A percentile compares a stretch with the other conserved stretches of the same genome.
These are phyloP conservation scores for Puma concolor DNA, from an alignment of 2,113 vertebrate species.

Conservation along the genomic window DNA sequence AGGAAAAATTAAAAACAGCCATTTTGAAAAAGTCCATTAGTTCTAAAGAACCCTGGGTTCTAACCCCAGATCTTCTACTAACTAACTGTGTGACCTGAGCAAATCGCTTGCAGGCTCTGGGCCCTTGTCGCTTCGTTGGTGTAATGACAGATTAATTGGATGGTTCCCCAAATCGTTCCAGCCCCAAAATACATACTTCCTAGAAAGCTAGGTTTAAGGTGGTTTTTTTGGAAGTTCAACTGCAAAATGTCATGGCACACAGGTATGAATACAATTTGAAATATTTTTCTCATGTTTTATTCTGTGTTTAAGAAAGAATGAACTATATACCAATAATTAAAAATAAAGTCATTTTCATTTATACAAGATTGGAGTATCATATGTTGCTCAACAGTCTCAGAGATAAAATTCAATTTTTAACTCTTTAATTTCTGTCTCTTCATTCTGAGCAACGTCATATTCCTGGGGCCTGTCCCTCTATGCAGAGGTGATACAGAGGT, in stretches of 20 bases:
- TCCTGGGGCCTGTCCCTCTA: neutral
- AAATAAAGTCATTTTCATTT: neutral
- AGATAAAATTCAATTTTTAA: conserved; percentile 25
- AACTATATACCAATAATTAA: neutral
- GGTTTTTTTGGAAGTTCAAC: neutral
- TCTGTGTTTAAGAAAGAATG: neutral
- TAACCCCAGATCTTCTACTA: neutral
- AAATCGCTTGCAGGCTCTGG: neutral
- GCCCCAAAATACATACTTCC: neutral
- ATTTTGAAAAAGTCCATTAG: neutral
- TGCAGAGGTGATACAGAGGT: neutral
- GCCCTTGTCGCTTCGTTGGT: neutral
- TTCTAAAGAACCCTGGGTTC: neutral
- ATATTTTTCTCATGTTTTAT: neutral
- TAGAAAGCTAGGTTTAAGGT: neutral
- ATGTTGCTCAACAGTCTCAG: neutral
- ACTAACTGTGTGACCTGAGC: neutral
- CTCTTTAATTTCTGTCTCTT: neutral
- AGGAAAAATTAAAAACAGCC: neutral
- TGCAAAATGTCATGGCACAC: neutral
- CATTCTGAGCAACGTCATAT: neutral
- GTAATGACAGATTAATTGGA: neutral
- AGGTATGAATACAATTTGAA: neutral
- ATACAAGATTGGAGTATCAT: neutral
- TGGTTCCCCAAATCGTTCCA: neutral